Percentiles rank a stretch among this genome's conserved stretches.
Conservation (phyloP, 2,888 invertebrate genomes). For the Trachelus tabidus region DNA sequence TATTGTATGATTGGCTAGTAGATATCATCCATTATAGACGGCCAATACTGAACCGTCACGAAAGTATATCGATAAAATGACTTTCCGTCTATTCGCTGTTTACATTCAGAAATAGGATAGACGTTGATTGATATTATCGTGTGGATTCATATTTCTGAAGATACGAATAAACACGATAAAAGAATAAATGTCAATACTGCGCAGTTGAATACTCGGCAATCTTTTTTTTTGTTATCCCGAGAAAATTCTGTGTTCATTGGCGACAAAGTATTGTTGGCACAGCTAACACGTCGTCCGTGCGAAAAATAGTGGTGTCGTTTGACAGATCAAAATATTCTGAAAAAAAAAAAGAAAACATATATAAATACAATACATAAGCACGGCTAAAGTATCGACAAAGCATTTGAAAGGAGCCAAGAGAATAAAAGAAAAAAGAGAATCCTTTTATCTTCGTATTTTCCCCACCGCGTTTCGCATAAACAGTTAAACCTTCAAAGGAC, state of each 20-base stretch:
- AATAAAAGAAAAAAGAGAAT: background rate
- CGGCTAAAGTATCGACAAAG: background rate
- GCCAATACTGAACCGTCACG: background rate
- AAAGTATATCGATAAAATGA: background rate
- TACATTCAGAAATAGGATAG: background rate
- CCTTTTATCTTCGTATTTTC: background rate
- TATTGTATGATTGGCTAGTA: background rate
- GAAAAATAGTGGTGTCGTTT: background rate
- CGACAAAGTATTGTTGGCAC: background rate
- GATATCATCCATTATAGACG: background rate
- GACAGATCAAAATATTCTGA: background rate
- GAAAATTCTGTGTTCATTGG: background rate
- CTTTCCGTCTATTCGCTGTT: background rate
- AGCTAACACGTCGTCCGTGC: background rate
- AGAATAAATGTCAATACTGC: background rate
- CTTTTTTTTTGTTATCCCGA: background rate
- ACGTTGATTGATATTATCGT: background rate
- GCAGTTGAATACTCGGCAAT: background rate
- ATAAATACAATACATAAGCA: background rate
- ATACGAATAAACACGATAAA: background rate
- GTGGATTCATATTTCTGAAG: background rate
- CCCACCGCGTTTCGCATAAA: background rate
- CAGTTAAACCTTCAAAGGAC: background rate
- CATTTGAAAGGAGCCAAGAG: background rate
- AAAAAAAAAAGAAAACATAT: background rate